Evolutionary conservation across 2,888 invertebrate genomes (phyloP).

Genomic region (Helicoverpa assulta): DNA sequence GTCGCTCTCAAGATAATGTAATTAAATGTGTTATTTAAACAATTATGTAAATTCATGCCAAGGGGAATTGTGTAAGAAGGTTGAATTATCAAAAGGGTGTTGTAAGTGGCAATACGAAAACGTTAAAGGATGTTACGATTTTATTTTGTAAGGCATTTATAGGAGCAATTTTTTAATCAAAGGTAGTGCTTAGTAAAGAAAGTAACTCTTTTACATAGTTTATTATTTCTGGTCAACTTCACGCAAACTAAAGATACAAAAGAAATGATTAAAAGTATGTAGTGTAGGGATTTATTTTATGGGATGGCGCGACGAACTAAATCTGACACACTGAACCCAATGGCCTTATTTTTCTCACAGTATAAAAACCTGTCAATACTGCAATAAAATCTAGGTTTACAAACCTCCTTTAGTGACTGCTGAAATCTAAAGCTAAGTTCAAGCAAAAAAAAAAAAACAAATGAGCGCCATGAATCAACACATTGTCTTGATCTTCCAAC

Average conservation of each 20-base stretch:
- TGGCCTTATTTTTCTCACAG: too few relatives aligned
- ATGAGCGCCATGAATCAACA: conserved; percentile 80
- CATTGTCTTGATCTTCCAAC: conserved; percentile 81
- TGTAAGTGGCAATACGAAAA: conserved; percentile 33
- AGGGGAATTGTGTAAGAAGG: conserved; percentile 72
- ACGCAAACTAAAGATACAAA: too few relatives aligned
- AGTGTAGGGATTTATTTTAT: too few relatives aligned
- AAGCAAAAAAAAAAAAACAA: conserved; percentile 65
- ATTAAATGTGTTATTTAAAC: conserved; percentile 80
- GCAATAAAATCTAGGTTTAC: not conserved
- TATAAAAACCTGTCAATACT: too few relatives aligned
- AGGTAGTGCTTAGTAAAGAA: not conserved
- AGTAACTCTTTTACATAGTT: too few relatives aligned
- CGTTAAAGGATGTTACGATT: conserved; percentile 23
- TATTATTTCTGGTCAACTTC: too few relatives aligned
- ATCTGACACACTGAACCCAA: too few relatives aligned
- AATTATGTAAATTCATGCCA: conserved; percentile 78
- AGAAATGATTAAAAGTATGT: too few relatives aligned
- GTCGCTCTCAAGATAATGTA: conserved; percentile 72
- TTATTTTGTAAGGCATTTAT: not conserved
- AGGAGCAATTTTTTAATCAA: not conserved
- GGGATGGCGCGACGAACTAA: too few relatives aligned
- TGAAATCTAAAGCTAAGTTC: conserved; percentile 8
- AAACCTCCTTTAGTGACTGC: not conserved
- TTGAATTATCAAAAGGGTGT: conserved; percentile 74